A percentile compares a stretch with the other conserved stretches of the same genome.
These are phyloP conservation scores for Priocnemis perturbator DNA, from an alignment of 2,888 invertebrate genomes.

Conservation along the genomic window DNA sequence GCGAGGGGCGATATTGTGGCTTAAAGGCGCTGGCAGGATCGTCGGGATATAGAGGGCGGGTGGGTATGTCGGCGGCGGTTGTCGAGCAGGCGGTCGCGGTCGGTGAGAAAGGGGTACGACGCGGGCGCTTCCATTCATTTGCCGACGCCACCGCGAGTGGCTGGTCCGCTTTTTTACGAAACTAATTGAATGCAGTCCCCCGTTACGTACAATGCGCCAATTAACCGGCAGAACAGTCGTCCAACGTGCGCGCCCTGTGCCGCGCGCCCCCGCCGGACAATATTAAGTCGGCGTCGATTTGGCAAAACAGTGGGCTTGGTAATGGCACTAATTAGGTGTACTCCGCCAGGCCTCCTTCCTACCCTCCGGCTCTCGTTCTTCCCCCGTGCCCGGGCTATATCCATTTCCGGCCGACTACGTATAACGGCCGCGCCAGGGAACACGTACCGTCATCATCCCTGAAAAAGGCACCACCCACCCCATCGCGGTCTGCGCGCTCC, in stretches of 20 bases:
- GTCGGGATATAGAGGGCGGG: not conserved
- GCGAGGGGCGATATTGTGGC: constrained; percentile 7
- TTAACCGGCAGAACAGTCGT: constrained; percentile 64
- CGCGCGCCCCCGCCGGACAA: constrained; percentile 51
- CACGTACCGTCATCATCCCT: too few relatives aligned
- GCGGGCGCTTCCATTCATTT: constrained; percentile 59
- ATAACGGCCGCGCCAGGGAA: too few relatives aligned
- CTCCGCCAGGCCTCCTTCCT: constrained; percentile 42
- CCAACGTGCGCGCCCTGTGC: constrained; percentile 25
- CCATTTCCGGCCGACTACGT: not conserved
- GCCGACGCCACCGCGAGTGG: constrained; percentile 60
- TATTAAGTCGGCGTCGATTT: constrained; percentile 65
- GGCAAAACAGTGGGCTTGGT: constrained; percentile 63
- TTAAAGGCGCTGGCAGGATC: constrained; percentile 10
- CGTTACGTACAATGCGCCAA: constrained; percentile 61
- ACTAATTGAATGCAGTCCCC: constrained; percentile 67
- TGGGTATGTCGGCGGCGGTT: constrained; percentile 12
- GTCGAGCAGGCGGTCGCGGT: not conserved
- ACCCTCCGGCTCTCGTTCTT: constrained; percentile 25
- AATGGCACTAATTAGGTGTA: constrained; percentile 69
- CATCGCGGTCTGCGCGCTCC: too few relatives aligned
- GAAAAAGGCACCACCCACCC: too few relatives aligned
- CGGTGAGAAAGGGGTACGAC: constrained; percentile 13
- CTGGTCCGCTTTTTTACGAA: constrained; percentile 62
- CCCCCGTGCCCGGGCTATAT: constrained; percentile 9